Conservation (phyloP, 2,113 vertebrate species). For the Hippocampus abdominalis region DNA sequence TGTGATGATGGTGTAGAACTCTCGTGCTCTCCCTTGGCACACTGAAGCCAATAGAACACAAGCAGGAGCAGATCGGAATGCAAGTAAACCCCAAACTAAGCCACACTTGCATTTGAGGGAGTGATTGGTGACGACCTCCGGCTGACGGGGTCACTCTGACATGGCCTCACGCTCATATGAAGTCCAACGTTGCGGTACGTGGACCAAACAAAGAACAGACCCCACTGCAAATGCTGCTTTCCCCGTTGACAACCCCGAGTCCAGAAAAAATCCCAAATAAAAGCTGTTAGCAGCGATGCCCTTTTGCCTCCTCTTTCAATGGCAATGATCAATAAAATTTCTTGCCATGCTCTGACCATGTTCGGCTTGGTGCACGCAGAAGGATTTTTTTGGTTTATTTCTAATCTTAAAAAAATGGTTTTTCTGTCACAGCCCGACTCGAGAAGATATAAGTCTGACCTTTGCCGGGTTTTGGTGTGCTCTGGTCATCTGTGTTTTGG, state of each 20-base stretch:
- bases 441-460: no score
- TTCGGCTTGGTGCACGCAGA: no score
- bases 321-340: not conserved
- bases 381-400: no score
- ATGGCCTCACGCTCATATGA: not conserved
- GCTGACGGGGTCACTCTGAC: not conserved
- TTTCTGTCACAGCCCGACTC: no score
- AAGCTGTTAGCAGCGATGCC: not conserved
- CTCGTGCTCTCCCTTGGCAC: not conserved
- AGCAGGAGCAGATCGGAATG: not conserved
- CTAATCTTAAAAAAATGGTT: no score
- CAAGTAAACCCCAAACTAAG: not conserved
- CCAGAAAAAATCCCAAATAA: slow-evolving; percentile 1
- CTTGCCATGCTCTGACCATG: no score
- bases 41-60: not conserved
- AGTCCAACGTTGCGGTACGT: not conserved
- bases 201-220: not conserved
- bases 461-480: no score
- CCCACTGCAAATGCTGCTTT: slow-evolving; percentile 5
- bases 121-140: not conserved
- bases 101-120: not conserved
- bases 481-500: no score
- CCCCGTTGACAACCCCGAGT: not conserved
- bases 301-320: not conserved
- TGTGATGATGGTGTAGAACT: no score